Base-by-base conservation (phyloP, 2,888 invertebrate genomes). In the Lepidonotus clava region DNA sequence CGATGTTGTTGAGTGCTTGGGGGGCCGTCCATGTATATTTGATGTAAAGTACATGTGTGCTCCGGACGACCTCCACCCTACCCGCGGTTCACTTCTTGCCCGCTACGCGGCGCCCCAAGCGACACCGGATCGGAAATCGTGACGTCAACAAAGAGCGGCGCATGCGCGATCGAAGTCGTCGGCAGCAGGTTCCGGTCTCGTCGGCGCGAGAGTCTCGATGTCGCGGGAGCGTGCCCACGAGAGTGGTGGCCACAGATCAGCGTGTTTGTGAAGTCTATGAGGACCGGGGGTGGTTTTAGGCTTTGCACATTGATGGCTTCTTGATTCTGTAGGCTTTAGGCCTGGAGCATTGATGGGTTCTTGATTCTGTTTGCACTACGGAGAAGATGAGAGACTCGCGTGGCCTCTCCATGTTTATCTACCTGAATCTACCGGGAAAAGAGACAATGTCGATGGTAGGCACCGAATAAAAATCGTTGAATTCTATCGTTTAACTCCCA, bases 21-120 rank as follows among this genome's bases (percentile, higher is more conserved):
- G 36, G 40, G 21, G 41, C 5, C 46, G n/a, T 11, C 66, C 46
- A 80, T 80, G 46, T 80, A 80, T 80, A 80, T 41, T 80, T 80
- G 46, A 80, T 80, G 51, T 32, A 46, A 71, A 4, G 71, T 71
- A 71, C 71, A 71, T 71, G 38, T n/a, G 8, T 46, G 46, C 46
- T 38, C 34, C 34, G 38, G 34, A 14, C 71, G 38, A 6, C 36
- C 71, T 36, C 71, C 8, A 6, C 18, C 71, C 34, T 18, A 1
- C 71, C 38, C 34, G 36, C 46, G 28, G 11, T 28, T 80, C n/a
- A 11, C 46, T 46, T 46, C 34, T 80, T 46, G 46, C 24, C 41
- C 80, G 28, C 24, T 11, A 2, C 32, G 18, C 18, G 80, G 41
- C 28, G 51, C 46, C 11, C 24, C 11, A 2, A 34, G 18, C 18